A percentile compares a stretch with the other conserved stretches of the same genome.
phyloP scores from a whole-genome alignment of 92 coral and sea anemone species.

The Porites cylindrica region DNA sequence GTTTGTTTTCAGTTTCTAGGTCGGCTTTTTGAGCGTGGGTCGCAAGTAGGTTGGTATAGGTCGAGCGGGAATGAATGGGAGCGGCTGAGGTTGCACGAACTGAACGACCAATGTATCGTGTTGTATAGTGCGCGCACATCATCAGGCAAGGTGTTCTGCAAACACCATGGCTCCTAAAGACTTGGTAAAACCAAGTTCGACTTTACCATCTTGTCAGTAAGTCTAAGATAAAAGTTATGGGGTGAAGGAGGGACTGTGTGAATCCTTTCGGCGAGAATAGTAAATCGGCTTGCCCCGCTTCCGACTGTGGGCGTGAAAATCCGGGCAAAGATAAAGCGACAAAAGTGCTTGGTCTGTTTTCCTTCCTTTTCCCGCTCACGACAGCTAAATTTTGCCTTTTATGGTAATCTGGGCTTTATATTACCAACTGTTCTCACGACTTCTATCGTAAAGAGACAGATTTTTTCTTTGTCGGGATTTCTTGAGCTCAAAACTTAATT shows the following conservation, averaged over 20 bases:
- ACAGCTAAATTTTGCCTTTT: conserved; percentile 9
- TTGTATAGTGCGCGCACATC: too few species aligned
- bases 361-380: conserved; percentile 6
- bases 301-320: background rate
- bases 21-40: background rate
- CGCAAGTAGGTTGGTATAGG: background rate
- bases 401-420: background rate
- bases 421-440: background rate
- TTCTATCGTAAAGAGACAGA: background rate
- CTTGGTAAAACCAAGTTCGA: too few species aligned
- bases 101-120: background rate
- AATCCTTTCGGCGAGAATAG: background rate
- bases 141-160: background rate
- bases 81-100: background rate
- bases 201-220: too few species aligned
- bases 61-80: background rate
- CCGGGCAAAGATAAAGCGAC: background rate
- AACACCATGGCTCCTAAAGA: background rate
- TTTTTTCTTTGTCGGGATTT: background rate
- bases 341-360: conserved; percentile 26
- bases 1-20: background rate
- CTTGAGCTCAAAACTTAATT: background rate
- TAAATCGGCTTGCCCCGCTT: background rate
- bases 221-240: background rate
- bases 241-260: background rate